Base-by-base conservation (phyloP, 1,140 invertebrate genomes). In the Oryzaephilus surinamensis region DNA sequence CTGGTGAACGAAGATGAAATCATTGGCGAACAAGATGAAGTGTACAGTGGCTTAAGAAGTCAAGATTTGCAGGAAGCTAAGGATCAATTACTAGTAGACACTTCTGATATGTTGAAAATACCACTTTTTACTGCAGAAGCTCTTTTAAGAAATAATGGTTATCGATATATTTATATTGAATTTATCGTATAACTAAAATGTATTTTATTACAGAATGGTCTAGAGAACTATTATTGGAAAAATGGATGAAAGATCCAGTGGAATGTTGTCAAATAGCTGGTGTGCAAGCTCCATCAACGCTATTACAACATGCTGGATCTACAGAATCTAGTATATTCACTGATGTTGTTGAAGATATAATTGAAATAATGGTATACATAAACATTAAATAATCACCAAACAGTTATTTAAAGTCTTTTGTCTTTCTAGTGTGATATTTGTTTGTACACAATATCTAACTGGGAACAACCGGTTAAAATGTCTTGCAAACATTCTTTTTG, bases 61-160 rank as follows among this genome's bases (percentile, higher is more conserved):
- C 77, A 81, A 57, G 79, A 84, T 55, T 59, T 84, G n/a, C 78
- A 81, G 51, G 79, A 82, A 60, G 77, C 78, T 16, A 83, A 82
- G 57, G 79, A 83, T 54, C 74, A 80, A 48, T 58, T 84, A 26
- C 55, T 83, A 8, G 78, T 82, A 12, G 79, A 82, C 59, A 82
- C 79, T 8, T 76, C 79, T 13, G 79, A 83, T 59, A 82, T 82
- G 79, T 63, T 84, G 7, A 75, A 79, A 53, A 72, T 82, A 21
- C 77, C 77, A 2, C 61, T 83, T 8, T 82, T 82, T 55, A 81
- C 78, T 29, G 79, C 80, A 10, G 80, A 84, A 62, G 78, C 77
- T 30, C 57, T 84, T 12, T 63, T 84, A 8, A 60, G 78, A 48
- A 75, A 80, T 52, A 74, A 81, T 62, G 77, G 79, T 80, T n/a